A percentile compares a stretch with the other conserved stretches of the same genome.
These are phyloP conservation scores for Ptychodera flava DNA, from an alignment of 35 echinoderm and acorn worm genomes.

Conservation along the genomic window DNA sequence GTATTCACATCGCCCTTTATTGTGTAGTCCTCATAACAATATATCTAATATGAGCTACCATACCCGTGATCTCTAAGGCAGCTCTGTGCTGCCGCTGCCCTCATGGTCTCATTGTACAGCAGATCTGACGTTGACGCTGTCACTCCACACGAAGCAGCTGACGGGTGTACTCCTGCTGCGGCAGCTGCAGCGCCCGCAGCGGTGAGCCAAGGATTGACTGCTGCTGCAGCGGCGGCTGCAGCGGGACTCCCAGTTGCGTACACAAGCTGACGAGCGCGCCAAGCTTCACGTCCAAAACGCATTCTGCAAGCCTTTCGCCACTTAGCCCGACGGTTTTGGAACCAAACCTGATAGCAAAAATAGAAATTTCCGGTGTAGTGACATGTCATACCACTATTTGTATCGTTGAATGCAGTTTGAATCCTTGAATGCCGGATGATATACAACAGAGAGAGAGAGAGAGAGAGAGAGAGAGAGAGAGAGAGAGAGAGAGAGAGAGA, in stretches of 20 bases:
- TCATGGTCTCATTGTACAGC: neutral
- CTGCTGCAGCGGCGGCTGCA: constrained; percentile 58
- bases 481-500: too few species aligned
- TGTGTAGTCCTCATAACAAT: too few species aligned
- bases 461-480: too few species aligned
- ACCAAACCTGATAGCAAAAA: constrained; percentile 73
- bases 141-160: neutral
- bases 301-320: constrained; percentile 89
- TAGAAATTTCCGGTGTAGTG: too few species aligned
- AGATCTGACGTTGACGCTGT: neutral
- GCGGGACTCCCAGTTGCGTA: constrained; percentile 34
- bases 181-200: constrained; percentile 70
- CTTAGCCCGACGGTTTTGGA: constrained; percentile 95
- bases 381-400: too few species aligned
- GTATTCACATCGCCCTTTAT: too few species aligned
- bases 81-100: neutral
- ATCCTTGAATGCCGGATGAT: too few species aligned
- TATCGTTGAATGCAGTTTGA: too few species aligned
- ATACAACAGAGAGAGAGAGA: too few species aligned
- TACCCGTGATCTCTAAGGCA: neutral
- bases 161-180: neutral
- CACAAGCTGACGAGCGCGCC: constrained; percentile 73
- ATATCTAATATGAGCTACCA: too few species aligned
- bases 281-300: constrained; percentile 85
- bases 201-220: constrained; percentile 41